Evolutionary conservation across 2,797 vertebrate species (phyloP), one percentile per base, ranked within the genome.

Genomic region (Chiropotes sagulatus): DNA sequence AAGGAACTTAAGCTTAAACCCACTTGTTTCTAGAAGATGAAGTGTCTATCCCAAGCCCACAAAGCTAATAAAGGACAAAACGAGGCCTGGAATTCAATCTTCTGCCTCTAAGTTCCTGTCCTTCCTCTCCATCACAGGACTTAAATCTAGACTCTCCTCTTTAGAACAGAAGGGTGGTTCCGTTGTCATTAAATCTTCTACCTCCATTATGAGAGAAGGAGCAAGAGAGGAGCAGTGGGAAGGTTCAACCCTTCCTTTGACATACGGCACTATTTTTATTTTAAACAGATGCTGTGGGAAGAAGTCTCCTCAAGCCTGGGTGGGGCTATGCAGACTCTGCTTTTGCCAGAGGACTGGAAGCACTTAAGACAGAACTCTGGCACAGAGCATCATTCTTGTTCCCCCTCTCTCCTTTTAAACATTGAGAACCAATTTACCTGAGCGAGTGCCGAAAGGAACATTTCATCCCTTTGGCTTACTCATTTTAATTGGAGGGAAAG

Each of bases 401-500:
- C 39, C 50, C 72, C 52, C 13, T 44, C 67, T 90, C 80, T 78
- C 20, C 79, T 61, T 81, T 83, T 64, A 54, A 76, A 50, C n/a
- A 33, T 0, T 11, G 33, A 78, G 73, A 83, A 44, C 26, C 17
- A 79, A 20, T 90, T 76, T 28, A 73, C 52, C 39, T 7, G 48
- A 94, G 93, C 57, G 73, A 85, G 88, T 26, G 41, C 12, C 39
- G 61, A 88, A 39, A 92, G 64, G 46, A 84, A 4, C 28, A 39
- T 89, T 97, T 98, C 61, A 96, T 92, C 97, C 88, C 85, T 97
- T 97, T 1, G 3, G 93, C 93, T 98, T 98, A 96, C 94, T 97
- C 97, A 86, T 96, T 97, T 98, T 97, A 98, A 97, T 97, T 97
- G 97, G 90, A 97, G 93, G 88, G 91, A 44, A 97, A 97, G 97